These are phyloP conservation scores for Ooceraea biroi DNA, from an alignment of 1,140 invertebrate species.

Conservation along the genomic window DNA sequence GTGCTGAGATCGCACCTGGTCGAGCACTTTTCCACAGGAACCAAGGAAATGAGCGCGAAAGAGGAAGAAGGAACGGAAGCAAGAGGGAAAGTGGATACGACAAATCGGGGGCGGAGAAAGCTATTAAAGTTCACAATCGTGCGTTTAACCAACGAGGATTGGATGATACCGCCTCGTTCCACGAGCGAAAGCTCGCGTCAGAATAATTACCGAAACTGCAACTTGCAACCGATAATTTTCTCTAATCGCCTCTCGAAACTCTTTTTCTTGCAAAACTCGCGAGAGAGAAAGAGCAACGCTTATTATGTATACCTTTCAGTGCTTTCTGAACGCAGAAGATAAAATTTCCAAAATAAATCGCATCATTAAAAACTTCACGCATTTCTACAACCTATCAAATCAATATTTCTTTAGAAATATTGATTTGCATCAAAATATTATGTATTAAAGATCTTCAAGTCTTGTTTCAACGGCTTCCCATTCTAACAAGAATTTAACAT, in stretches of 20 bases:
- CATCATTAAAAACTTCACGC: too few relatives aligned
- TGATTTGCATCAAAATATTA: constrained; percentile 1
- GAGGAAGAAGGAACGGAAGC: background rate
- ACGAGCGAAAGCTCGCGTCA: constrained; percentile 8
- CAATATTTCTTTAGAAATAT: background rate
- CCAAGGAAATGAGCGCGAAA: constrained; percentile 17
- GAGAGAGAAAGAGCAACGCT: background rate
- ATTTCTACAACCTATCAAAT: background rate
- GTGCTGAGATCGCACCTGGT: constrained; percentile 73
- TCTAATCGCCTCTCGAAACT: background rate
- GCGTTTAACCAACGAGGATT: constrained; percentile 55
- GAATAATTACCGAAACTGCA: constrained; percentile 60
- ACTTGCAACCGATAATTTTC: constrained; percentile 60
- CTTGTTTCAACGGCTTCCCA: background rate
- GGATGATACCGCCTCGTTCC: constrained; percentile 25
- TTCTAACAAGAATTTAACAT: background rate
- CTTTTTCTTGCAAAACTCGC: background rate
- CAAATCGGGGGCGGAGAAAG: constrained; percentile 21
- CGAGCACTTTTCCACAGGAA: constrained; percentile 59
- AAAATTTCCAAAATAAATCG: background rate
- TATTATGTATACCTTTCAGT: background rate
- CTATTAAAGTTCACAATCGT: constrained; percentile 52
- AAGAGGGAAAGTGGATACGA: background rate
- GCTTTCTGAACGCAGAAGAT: background rate
- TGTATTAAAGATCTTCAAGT: background rate